Percentiles rank a stretch among this genome's conserved stretches.
Evolutionary conservation across 2,113 vertebrate species (phyloP).

Genomic region (Ammodytes dubius): DNA sequence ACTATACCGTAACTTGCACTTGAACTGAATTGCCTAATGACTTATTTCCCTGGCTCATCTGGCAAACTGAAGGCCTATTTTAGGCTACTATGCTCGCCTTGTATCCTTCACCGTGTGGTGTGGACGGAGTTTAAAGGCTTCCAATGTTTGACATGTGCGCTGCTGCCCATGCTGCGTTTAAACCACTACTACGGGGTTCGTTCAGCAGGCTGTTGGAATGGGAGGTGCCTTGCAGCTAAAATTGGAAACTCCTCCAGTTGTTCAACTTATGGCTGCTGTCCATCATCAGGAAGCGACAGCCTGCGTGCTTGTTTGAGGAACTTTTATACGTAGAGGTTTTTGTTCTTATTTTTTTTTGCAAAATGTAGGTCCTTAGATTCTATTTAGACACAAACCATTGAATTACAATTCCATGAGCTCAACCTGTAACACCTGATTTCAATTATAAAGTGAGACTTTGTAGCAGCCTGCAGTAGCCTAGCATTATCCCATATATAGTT

Average conservation of each 20-base stretch:
- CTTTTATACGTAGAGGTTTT: not conserved
- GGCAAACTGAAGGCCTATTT: not conserved
- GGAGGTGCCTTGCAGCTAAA: constrained; percentile 68
- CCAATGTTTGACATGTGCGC: constrained; percentile 4
- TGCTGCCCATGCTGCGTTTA: constrained; percentile 7
- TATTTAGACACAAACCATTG: no score
- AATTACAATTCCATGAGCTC: not conserved
- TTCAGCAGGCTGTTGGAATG: constrained; percentile 26
- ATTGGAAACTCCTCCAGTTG: constrained; percentile 69
- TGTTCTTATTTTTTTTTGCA: not conserved
- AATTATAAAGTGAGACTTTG: not conserved
- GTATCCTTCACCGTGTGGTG: not conserved
- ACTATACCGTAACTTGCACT: no score
- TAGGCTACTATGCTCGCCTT: not conserved
- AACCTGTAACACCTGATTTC: not conserved
- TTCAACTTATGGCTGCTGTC: constrained; percentile 69
- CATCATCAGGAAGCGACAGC: constrained; percentile 34
- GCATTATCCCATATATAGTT: constrained; percentile 82
- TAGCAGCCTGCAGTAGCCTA: constrained; percentile 45
- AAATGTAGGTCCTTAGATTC: not conserved
- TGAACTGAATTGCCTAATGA: no score
- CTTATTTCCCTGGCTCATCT: no score
- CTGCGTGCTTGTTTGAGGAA: not conserved
- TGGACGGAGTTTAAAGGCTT: not conserved
- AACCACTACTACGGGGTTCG: constrained; percentile 1